phyloP scores from a whole-genome alignment of 2,797 vertebrate genomes.

The Propithecus perrieri region DNA sequence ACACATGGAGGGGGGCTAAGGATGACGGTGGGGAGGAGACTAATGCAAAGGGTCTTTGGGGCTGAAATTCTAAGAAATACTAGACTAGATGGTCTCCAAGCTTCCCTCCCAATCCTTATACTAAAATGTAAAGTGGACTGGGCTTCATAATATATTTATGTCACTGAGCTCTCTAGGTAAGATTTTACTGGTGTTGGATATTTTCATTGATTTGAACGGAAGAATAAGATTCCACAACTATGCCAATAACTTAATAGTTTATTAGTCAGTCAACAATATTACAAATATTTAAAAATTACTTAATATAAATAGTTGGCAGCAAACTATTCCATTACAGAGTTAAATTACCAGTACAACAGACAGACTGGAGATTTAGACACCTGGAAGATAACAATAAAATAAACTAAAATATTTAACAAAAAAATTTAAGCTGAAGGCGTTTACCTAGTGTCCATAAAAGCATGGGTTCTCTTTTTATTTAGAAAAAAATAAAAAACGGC shows the following conservation, averaged over 20 bases:
- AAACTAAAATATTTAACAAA: conserved; percentile 89
- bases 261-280: conserved; percentile 94
- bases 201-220: conserved; percentile 55
- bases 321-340: conserved; percentile 94
- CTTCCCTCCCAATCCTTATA: neutral
- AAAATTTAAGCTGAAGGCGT: conserved; percentile 88
- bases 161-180: neutral
- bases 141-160: neutral
- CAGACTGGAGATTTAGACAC: conserved; percentile 93
- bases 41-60: neutral
- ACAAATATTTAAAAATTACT: conserved; percentile 95
- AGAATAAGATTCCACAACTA: conserved; percentile 83
- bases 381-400: conserved; percentile 91
- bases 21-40: neutral
- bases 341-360: conserved; percentile 94
- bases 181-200: neutral
- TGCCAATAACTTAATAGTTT: conserved; percentile 94
- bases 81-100: neutral
- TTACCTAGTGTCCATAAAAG: conserved; percentile 97
- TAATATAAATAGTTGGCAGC: conserved; percentile 94
- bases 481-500: conserved; percentile 97
- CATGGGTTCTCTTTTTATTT: conserved; percentile 98
- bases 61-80: neutral
- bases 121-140: neutral
- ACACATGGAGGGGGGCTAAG: neutral